These are phyloP conservation scores for Lysiphlebus fabarum DNA, from an alignment of 1,140 invertebrate species.

Conservation along the genomic window DNA sequence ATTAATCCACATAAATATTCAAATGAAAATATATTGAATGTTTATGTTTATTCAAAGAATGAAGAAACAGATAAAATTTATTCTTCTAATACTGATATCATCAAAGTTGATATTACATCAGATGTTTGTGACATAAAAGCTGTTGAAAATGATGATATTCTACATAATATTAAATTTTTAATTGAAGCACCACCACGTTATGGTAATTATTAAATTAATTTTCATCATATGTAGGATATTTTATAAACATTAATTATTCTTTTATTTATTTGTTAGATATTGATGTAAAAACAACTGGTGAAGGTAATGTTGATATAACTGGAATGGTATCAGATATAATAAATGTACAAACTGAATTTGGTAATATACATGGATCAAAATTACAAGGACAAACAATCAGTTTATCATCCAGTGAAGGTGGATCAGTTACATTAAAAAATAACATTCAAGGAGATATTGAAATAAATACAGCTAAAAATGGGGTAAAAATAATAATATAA, in stretches of 20 bases:
- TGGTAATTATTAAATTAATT: constrained; percentile 19
- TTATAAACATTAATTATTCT: background rate
- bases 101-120: constrained; percentile 17
- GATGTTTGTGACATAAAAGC: constrained; percentile 18
- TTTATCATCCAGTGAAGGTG: constrained; percentile 25
- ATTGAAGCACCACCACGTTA: constrained; percentile 26
- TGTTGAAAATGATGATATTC: background rate
- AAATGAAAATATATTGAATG: constrained; percentile 24
- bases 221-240: background rate
- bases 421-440: constrained; percentile 23
- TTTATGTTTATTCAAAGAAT: constrained; percentile 1
- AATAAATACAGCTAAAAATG: constrained; percentile 24
- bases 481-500: constrained; percentile 21
- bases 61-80: background rate
- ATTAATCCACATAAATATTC: constrained; percentile 28
- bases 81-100: no score
- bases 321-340: constrained; percentile 27
- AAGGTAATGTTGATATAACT: constrained; percentile 18
- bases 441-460: constrained; percentile 28
- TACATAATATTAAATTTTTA: constrained; percentile 13
- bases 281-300: constrained; percentile 19
- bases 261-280: constrained; percentile 20
- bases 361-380: constrained; percentile 25
- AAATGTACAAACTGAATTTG: constrained; percentile 25
- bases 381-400: constrained; percentile 26